Conservation (phyloP, 2,888 invertebrate species). For the Cantharis flavilabris region DNA sequence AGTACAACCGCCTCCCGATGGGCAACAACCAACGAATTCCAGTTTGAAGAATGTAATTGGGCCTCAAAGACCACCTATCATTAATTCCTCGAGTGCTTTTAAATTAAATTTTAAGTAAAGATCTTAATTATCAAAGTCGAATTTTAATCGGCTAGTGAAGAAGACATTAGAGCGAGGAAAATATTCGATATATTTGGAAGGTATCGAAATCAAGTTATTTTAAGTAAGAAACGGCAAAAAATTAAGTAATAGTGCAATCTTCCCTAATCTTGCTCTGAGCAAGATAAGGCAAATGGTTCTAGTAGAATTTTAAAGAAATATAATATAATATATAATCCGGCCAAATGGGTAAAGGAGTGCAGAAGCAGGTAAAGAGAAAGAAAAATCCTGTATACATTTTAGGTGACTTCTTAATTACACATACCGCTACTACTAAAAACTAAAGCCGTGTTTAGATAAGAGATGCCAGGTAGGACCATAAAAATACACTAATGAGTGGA, state of each 20-base stretch:
- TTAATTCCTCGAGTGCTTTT: background rate
- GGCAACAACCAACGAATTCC: background rate
- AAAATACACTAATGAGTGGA: constrained; percentile 26
- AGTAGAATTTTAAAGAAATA: background rate
- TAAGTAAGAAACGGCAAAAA: background rate
- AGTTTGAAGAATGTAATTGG: background rate
- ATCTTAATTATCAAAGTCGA: background rate
- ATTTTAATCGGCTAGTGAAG: background rate
- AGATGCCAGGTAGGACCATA: constrained; percentile 17
- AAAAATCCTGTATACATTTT: constrained; percentile 1
- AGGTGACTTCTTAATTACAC: constrained; percentile 29
- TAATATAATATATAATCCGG: background rate
- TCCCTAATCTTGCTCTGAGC: background rate
- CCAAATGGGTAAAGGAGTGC: background rate
- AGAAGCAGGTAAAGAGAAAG: constrained; percentile 3
- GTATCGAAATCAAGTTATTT: background rate
- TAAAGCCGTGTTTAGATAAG: constrained; percentile 31
- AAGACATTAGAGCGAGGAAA: background rate
- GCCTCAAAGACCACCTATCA: background rate
- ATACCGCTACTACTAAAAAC: constrained; percentile 26
- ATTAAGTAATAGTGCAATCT: background rate
- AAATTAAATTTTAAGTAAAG: background rate
- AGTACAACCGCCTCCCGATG: background rate
- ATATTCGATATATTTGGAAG: background rate
- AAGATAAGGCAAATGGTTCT: background rate